phyloP scores from a whole-genome alignment of 2,113 vertebrate genomes.

The Carassius auratus region DNA sequence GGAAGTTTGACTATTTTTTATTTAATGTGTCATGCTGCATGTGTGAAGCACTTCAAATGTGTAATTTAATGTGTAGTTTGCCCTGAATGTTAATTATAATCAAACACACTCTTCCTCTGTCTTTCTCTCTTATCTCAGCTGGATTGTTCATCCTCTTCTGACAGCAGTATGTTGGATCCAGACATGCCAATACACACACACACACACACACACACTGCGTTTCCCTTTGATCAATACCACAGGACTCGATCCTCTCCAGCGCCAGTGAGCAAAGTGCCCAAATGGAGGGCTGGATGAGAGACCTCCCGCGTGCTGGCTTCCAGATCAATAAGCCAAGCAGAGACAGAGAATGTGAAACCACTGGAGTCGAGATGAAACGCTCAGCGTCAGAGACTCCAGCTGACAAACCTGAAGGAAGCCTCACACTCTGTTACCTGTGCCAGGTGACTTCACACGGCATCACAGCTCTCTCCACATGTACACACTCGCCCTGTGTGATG shows the following conservation, averaged over 20 bases:
- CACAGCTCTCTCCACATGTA: slow-evolving; percentile 4
- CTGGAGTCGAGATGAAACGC: slow-evolving; percentile 68
- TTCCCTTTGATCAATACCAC: slow-evolving; percentile 55
- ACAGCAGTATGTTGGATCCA: slow-evolving; percentile 22
- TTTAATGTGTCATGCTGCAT: neutral
- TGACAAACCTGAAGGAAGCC: slow-evolving; percentile 50
- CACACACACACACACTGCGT: neutral
- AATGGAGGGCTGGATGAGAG: slow-evolving; percentile 40
- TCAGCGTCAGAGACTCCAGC: slow-evolving; percentile 37
- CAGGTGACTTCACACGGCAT: slow-evolving; percentile 15
- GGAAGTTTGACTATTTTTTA: neutral
- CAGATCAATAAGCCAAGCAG: slow-evolving; percentile 65
- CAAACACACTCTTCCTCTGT: neutral
- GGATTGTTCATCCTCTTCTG: slow-evolving; percentile 45
- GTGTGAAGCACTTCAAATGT: neutral
- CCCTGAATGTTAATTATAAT: neutral
- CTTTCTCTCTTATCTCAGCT: slow-evolving; percentile 34
- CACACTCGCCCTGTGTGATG: neutral
- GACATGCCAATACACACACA: neutral
- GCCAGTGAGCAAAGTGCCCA: slow-evolving; percentile 35
- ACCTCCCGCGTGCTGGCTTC: slow-evolving; percentile 58
- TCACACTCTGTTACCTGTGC: slow-evolving; percentile 26
- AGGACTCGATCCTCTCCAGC: slow-evolving; percentile 44
- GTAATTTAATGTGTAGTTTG: neutral
- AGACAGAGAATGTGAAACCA: slow-evolving; percentile 59